These are phyloP conservation scores for Microcebus griseorufus DNA, from an alignment of 2,113 vertebrate genomes.

Conservation along the genomic window DNA sequence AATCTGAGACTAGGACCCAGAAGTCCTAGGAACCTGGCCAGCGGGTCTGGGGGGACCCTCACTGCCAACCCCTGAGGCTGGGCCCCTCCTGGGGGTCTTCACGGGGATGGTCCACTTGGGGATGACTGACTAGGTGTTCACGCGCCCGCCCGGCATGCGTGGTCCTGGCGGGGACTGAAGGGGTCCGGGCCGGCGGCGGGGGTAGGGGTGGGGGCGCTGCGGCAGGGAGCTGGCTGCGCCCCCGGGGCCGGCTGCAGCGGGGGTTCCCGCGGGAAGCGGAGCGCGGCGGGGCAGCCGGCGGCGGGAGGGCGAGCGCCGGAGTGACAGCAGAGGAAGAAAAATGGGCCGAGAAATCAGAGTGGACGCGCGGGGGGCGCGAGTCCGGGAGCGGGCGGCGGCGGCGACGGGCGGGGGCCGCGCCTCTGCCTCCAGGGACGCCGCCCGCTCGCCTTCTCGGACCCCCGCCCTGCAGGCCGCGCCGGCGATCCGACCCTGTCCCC, in stretches of 20 bases:
- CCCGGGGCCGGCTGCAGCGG: background rate
- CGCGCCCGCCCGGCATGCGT: background rate
- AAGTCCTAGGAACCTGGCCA: background rate
- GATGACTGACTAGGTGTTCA: background rate
- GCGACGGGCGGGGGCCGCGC: constrained; percentile 48
- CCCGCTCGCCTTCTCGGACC: background rate
- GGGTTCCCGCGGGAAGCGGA: constrained; percentile 74
- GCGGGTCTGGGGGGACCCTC: background rate
- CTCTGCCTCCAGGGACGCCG: constrained; percentile 51
- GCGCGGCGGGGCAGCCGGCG: constrained; percentile 72
- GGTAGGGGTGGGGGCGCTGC: background rate
- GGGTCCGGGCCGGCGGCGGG: background rate
- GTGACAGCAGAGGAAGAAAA: constrained; percentile 80
- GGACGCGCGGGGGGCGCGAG: constrained; percentile 72
- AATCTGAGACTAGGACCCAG: background rate
- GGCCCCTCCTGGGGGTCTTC: background rate
- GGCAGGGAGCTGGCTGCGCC: background rate
- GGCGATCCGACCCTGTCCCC: background rate
- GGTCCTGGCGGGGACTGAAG: background rate
- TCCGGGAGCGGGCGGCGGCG: constrained; percentile 52
- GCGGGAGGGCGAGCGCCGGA: constrained; percentile 68
- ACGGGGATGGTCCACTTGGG: background rate
- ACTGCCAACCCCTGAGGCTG: background rate
- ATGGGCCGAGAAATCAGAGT: constrained; percentile 80
- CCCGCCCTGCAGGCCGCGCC: background rate